phyloP scores from a whole-genome alignment of 2,888 invertebrate species.

The Limnephilus marmoratus region DNA sequence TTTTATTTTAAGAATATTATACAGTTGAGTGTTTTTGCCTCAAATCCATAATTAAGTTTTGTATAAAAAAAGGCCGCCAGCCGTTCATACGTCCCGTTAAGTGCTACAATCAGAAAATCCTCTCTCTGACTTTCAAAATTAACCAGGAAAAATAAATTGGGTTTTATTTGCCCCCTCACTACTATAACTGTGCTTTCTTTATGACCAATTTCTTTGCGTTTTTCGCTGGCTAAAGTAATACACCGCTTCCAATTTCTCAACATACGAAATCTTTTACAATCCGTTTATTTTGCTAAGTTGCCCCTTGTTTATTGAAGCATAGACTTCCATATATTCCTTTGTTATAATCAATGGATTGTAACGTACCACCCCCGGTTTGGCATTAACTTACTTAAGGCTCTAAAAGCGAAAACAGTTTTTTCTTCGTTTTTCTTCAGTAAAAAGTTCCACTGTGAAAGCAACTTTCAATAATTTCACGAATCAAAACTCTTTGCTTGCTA shows the following conservation, averaged over 20 bases:
- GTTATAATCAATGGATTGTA: constrained; percentile 2
- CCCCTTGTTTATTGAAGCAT: background rate
- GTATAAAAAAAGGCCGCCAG: no score
- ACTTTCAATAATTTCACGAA: background rate
- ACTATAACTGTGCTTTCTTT: background rate
- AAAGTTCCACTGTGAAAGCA: background rate
- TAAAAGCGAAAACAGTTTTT: background rate
- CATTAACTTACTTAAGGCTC: background rate
- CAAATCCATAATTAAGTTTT: no score
- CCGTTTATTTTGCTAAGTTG: background rate
- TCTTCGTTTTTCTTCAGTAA: background rate
- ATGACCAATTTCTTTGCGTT: background rate
- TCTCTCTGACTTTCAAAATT: background rate
- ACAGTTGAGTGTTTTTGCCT: no score
- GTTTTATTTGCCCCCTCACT: background rate
- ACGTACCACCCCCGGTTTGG: background rate
- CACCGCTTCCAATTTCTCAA: background rate
- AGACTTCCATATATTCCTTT: background rate
- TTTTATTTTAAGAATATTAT: no score
- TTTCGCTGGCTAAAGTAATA: background rate
- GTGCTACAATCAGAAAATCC: background rate
- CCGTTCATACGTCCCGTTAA: no score
- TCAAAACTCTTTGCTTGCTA: background rate
- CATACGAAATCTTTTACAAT: background rate
- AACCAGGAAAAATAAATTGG: background rate